phyloP scores from a whole-genome alignment of 2,113 vertebrate genomes.

The Dicentrarchus labrax region DNA sequence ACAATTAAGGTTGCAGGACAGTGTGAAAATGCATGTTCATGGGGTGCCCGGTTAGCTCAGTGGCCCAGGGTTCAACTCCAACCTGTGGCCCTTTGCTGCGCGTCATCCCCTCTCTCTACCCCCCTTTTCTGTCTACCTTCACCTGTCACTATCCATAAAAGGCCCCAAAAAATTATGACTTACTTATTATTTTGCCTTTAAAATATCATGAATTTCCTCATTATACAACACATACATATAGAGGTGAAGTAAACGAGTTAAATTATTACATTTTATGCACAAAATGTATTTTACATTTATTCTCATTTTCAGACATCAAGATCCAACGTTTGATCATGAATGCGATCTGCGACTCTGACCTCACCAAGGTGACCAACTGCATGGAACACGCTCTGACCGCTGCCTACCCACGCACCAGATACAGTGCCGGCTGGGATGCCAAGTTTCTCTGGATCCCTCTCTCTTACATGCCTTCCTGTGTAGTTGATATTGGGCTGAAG shows the following conservation, averaged over 20 bases:
- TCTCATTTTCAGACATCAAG: conserved; percentile 84
- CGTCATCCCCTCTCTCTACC: no score
- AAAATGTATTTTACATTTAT: neutral
- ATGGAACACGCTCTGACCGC: conserved; percentile 92
- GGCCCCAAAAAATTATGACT: no score
- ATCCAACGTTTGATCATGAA: conserved; percentile 90
- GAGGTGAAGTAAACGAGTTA: neutral
- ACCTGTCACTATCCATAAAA: no score
- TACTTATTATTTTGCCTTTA: neutral
- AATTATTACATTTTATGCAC: neutral
- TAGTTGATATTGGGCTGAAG: conserved; percentile 87
- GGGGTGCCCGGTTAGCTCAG: no score
- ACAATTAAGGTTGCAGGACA: neutral
- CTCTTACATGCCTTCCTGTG: conserved; percentile 91
- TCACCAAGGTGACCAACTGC: conserved; percentile 91
- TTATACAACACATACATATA: neutral
- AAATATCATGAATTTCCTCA: neutral
- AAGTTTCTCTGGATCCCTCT: conserved; percentile 94
- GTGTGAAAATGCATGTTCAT: neutral
- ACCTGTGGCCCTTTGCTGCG: no score
- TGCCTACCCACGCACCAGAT: conserved; percentile 89
- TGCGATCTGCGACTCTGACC: conserved; percentile 88
- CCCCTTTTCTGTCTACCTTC: no score
- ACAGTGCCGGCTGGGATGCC: conserved; percentile 96
- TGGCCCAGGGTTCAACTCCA: no score